Base-by-base conservation (phyloP, 2,888 invertebrate species). In the Branchipolynoe longqiensis region DNA sequence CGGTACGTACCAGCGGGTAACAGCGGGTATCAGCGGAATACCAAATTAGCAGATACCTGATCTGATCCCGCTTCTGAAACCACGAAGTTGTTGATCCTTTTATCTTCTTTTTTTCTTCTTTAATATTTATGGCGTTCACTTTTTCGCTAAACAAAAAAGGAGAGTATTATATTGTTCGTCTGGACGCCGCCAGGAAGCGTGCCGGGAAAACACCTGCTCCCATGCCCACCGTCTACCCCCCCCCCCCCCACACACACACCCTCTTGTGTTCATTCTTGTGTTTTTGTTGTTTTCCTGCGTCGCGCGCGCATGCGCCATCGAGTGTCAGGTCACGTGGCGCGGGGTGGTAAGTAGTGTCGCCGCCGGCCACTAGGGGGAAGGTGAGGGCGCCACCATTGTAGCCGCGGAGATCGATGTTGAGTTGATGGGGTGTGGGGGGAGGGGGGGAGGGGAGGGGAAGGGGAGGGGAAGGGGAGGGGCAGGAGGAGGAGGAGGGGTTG, bases 41-140 rank as follows among this genome's bases (percentile, higher is more conserved):
- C 78, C 54, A 78, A 78, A 78, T 78, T 78, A 78, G 78, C 78
- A 78, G 78, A 78, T 78, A 78, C 48, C 41, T 48, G 78, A 78
- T 78, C 41, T 25, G 73, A 12, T 8, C 14, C 36, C 14, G 28
- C 25, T 14, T 14, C 36, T 38, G 4, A n/a, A n/a, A n/a, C n/a
- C n/a, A n/a, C n/a, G 54, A 28, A 78, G 78, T 18, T 78, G 78
- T 78, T 78, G 41, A 28, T 28, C 25, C 25, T n/a, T n/a, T n/a
- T n/a, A n/a, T n/a, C n/a, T n/a, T n/a, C n/a, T n/a, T n/a, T n/a
- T n/a, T 14, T 14, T 22, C 22, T 22, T 54, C 54, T 54, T 14
- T 14, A 18, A 18, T 54, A 54, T 14, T 54, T 54, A 22, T 54
- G 14, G 54, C 54, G n/a, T n/a, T n/a, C n/a, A n/a, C n/a, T n/a